A percentile compares a stretch with the other conserved stretches of the same genome.
Conservation (phyloP, 2,113 vertebrate genomes). For the Pitta sordida region DNA sequence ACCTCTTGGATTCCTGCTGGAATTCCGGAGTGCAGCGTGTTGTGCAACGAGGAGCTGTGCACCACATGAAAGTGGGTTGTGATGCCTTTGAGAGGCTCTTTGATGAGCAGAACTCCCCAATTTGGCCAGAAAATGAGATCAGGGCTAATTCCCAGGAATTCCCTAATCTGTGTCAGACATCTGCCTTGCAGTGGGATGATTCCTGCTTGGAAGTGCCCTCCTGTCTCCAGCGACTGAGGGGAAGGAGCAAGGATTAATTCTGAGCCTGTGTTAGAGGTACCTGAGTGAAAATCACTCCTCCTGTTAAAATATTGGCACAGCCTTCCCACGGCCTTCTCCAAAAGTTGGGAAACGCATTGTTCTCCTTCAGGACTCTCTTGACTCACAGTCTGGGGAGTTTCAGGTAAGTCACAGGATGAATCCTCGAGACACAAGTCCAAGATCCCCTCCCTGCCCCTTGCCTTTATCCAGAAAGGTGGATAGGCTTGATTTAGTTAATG, state of each 20-base stretch:
- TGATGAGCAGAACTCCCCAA: background rate
- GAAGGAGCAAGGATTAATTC: background rate
- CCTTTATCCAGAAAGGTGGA: background rate
- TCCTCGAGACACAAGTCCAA: background rate
- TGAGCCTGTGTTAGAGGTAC: background rate
- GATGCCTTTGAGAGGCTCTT: background rate
- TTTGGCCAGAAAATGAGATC: background rate
- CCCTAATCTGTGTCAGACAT: constrained; percentile 48
- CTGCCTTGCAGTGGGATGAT: constrained; percentile 9
- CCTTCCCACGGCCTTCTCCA: background rate
- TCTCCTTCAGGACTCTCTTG: background rate
- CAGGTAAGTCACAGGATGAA: background rate
- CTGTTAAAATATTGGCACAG: background rate
- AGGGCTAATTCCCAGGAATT: background rate
- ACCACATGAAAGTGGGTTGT: background rate
- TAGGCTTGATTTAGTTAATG: background rate
- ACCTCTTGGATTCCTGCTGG: background rate
- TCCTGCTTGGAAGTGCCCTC: constrained; percentile 14
- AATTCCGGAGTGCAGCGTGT: background rate
- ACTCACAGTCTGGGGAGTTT: background rate
- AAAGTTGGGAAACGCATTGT: background rate
- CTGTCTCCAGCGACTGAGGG: background rate
- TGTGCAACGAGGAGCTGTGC: background rate
- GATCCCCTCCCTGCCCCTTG: background rate
- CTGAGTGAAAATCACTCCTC: background rate